Evolutionary conservation across 1,140 invertebrate genomes (phyloP).

Genomic region (Spodoptera litura): DNA sequence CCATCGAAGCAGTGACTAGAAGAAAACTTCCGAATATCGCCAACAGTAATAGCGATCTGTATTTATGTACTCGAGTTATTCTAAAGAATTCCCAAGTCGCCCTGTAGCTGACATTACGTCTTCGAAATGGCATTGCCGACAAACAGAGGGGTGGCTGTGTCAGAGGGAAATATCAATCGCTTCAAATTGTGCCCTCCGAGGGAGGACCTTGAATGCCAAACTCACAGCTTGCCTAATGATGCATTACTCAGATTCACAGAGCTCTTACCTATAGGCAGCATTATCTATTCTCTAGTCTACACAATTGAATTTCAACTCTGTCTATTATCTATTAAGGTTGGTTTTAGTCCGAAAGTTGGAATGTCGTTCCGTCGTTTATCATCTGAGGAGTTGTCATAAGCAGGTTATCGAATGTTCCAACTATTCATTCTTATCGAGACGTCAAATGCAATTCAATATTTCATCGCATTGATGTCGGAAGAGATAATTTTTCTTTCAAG

Average conservation of each 20-base stretch:
- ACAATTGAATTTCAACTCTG: slow-evolving; percentile 41
- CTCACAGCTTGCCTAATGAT: slow-evolving; percentile 81
- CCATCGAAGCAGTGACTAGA: not conserved
- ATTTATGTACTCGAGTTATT: slow-evolving; percentile 28
- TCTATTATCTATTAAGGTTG: slow-evolving; percentile 1
- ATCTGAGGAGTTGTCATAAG: slow-evolving; percentile 54
- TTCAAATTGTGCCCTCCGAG: slow-evolving; percentile 65
- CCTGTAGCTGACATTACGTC: slow-evolving; percentile 47
- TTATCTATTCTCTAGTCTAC: slow-evolving; percentile 34
- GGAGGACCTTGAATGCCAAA: slow-evolving; percentile 78
- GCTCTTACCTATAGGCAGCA: slow-evolving; percentile 55
- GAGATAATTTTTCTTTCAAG: slow-evolving; percentile 40
- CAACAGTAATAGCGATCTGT: slow-evolving; percentile 5
- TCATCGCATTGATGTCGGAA: slow-evolving; percentile 41
- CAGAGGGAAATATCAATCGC: slow-evolving; percentile 78
- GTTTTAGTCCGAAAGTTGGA: not conserved
- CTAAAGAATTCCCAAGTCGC: slow-evolving; percentile 46
- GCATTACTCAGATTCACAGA: slow-evolving; percentile 77
- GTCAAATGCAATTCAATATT: slow-evolving; percentile 66
- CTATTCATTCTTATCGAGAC: slow-evolving; percentile 69
- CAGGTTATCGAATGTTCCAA: slow-evolving; percentile 67
- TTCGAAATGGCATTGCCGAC: slow-evolving; percentile 43
- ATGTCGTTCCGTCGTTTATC: slow-evolving; percentile 42
- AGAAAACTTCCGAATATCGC: slow-evolving; percentile 13
- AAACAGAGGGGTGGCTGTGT: slow-evolving; percentile 34